Percentiles rank a stretch among this genome's conserved stretches.
phyloP scores from a whole-genome alignment of 2,797 vertebrate species.

The Aythya fuligula region DNA sequence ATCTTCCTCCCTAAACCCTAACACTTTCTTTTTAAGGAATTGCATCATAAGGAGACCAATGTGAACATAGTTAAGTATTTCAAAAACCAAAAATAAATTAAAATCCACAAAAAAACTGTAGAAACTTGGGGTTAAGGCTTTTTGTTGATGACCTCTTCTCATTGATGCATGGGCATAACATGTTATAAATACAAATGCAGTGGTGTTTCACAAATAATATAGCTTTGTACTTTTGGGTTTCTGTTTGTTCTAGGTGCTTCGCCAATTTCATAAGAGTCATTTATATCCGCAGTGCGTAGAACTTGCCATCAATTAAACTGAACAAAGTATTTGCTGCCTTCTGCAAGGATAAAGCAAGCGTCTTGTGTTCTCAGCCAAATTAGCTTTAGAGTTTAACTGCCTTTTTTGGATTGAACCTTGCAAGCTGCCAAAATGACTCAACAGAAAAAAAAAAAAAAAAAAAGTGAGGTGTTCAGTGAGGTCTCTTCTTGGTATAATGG shows the following conservation, averaged over 20 bases:
- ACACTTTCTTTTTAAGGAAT: background rate
- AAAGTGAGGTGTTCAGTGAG: background rate
- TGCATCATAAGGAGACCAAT: background rate
- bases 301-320: constrained; percentile 3
- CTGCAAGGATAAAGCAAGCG: background rate
- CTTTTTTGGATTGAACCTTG: background rate
- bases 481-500: background rate
- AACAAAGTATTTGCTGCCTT: constrained; percentile 29
- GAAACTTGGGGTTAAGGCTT: background rate
- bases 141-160: background rate
- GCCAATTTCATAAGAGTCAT: background rate
- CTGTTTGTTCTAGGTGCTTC: background rate
- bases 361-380: background rate
- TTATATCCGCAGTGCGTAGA: background rate
- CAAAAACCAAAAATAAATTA: background rate
- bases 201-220: background rate
- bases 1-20: background rate
- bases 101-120: background rate
- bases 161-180: background rate
- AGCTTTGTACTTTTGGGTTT: background rate
- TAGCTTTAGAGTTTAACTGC: background rate
- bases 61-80: background rate
- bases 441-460: background rate
- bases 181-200: background rate
- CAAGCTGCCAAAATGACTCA: background rate